Base-by-base conservation (phyloP, 2,888 invertebrate genomes). In the Buathra laborator region DNA sequence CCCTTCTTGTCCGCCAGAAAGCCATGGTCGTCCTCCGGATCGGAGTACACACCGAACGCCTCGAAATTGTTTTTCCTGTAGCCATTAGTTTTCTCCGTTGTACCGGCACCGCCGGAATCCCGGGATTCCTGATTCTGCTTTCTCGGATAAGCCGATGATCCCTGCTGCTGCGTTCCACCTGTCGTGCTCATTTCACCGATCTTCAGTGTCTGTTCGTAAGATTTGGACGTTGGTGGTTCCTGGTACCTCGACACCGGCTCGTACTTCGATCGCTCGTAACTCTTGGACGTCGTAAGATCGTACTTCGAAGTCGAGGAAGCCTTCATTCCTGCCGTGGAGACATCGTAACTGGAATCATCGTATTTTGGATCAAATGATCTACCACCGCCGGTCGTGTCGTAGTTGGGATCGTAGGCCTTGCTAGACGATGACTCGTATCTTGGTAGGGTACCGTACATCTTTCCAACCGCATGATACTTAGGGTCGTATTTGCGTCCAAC, bases 51-150 rank as follows among this genome's bases (percentile, higher is more conserved):
- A 0, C 94, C 94, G 72, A 93, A 94, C n/a, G 93, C 93, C 79
- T 94, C 94, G 72, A 94, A 94, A 72, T 94, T 94, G 78, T 93
- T 94, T 87, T 93, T 94, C 81, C 92, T 89, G 71, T 93, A 94
- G 0, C 94, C 94, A 78, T 94, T 94, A 85, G 93, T 91, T 83
- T 94, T 94, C 77, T 93, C 93, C 7, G 89, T 84, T 10, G 82
- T 51, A n/a, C 82, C 74, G n/a, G 70, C 75, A 32, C 78, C 80
- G 0, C 68, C 77, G 12, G 83, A 74, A 43, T 87, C 88, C 14
- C 88, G 86, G 32, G 51, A 10, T 16, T 92, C 92, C 32, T 88
- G 87, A 59, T 89, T 89, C 70, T 90, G 88, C 66, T 92, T 92
- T 5, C 92, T 88, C 7, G 82, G 86, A 74, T 92, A 92, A 37